Evolutionary conservation across 1,140 invertebrate species (phyloP), one percentile per base, ranked within the genome.

Genomic region (Drosophila punjabiensis): DNA sequence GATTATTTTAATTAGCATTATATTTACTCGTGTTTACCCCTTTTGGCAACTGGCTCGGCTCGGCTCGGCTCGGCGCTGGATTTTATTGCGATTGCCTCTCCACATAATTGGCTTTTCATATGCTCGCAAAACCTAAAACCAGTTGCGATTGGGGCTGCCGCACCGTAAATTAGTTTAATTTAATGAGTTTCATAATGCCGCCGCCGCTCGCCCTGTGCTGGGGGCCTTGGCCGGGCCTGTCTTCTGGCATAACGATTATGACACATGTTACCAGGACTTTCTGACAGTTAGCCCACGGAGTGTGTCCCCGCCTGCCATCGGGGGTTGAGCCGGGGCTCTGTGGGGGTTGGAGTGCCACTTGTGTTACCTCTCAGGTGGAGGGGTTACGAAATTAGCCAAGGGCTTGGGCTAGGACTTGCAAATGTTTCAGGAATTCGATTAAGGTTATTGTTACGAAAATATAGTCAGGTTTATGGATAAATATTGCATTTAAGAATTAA

Each of bases 1-100:
- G 86, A 90, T 90, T 90, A 90, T 90, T 90, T 90, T 90, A 90
- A 90, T 90, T 90, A 90, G 86, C 86, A 90, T 90, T 90, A 86
- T 90, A 86, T 90, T 90, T 85, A 67, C 86, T 81, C 76, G 39
- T 90, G 59, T 63, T 81, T 81, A 81, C 79, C 79, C 79, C 56
- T 64, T 81, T 81, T 68, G 16, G 58, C 35, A 13, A 30, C 6
- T n/a, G n/a, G n/a, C n/a, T n/a, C n/a, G n/a, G n/a, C n/a, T n/a
- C n/a, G n/a, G n/a, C n/a, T n/a, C n/a, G 58, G 13, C 37, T 32
- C 18, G 35, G 14, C 18, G 5, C 41, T 14, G 20, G 13, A 30
- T 64, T 60, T 65, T 33, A 58, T 81, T 76, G 70, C 85, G 52
- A 76, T 79, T 81, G 80, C 76, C 76, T 59, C 67, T 74, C 70